These are phyloP conservation scores for Heliocidaris tuberculata DNA, from an alignment of 35 echinoderm and acorn worm genomes.

Conservation along the genomic window DNA sequence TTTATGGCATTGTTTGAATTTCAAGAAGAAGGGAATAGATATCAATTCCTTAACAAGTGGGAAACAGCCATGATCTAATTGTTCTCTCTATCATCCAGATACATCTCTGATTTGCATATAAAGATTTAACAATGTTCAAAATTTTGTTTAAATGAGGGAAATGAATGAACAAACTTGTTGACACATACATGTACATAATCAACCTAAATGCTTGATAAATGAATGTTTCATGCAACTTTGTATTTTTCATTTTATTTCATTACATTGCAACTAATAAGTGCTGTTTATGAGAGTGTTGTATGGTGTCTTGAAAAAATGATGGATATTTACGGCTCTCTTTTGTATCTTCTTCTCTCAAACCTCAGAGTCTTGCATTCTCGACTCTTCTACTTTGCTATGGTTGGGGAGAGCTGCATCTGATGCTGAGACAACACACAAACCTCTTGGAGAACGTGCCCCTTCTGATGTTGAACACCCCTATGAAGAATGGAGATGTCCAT, in stretches of 20 bases:
- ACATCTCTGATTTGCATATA: too few species aligned
- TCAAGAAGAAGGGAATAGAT: background rate
- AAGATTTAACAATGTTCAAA: too few species aligned
- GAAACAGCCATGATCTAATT: too few species aligned
- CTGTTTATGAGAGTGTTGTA: background rate
- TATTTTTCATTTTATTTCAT: background rate
- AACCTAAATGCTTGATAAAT: too few species aligned
- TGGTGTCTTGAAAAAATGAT: background rate
- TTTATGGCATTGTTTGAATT: background rate
- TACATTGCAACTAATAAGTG: background rate
- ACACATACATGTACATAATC: too few species aligned
- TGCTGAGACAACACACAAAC: constrained; percentile 56
- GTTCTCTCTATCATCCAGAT: too few species aligned
- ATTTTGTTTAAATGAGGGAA: too few species aligned
- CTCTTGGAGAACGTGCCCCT: constrained; percentile 1
- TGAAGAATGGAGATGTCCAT: background rate
- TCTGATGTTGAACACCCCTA: background rate
- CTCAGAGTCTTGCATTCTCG: background rate
- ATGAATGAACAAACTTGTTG: too few species aligned
- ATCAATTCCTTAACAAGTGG: too few species aligned
- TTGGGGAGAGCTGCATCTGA: constrained; percentile 49
- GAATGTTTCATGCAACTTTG: background rate
- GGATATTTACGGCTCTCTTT: background rate
- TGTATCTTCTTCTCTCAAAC: background rate
- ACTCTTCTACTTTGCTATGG: constrained; percentile 56